Conservation (phyloP, 1,140 invertebrate species). For the Drosophila grimshawi region DNA sequence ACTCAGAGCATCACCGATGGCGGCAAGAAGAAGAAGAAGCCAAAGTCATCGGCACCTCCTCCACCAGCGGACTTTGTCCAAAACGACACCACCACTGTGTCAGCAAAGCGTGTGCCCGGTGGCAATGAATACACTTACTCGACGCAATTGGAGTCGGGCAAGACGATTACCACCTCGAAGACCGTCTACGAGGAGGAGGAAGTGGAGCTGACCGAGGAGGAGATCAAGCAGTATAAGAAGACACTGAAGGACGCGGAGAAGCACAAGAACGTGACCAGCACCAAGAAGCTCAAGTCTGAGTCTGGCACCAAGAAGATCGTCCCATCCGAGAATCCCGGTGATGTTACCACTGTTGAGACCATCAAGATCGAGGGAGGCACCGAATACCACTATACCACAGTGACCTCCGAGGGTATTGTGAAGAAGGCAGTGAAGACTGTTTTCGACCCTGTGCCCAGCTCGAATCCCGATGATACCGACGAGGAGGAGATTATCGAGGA, state of each 20-base stretch:
- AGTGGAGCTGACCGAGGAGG: constrained; percentile 80
- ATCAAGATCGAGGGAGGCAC: constrained; percentile 82
- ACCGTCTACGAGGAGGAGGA: constrained; percentile 83
- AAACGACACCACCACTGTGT: constrained; percentile 80
- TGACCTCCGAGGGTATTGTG: constrained; percentile 80
- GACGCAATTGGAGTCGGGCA: constrained; percentile 78
- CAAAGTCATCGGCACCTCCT: constrained; percentile 74
- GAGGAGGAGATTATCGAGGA: constrained; percentile 84
- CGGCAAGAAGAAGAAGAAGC: constrained; percentile 77
- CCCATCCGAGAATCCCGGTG: constrained; percentile 79
- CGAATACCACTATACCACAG: constrained; percentile 82
- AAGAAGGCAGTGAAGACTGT: constrained; percentile 83
- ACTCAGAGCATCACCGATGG: constrained; percentile 52
- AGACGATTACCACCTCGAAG: constrained; percentile 82
- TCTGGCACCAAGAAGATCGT: constrained; percentile 83
- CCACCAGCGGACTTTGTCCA: constrained; percentile 80
- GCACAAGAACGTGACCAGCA: constrained; percentile 79
- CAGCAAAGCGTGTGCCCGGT: constrained; percentile 75
- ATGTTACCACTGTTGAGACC: constrained; percentile 83
- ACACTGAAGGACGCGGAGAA: constrained; percentile 83
- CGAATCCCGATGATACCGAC: constrained; percentile 72
- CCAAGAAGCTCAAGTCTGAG: constrained; percentile 80
- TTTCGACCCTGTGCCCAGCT: constrained; percentile 74
- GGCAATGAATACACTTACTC: constrained; percentile 81
- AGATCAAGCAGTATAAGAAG: constrained; percentile 80